phyloP scores from a whole-genome alignment of 2,113 vertebrate genomes.

The Craseonycteris thonglongyai region DNA sequence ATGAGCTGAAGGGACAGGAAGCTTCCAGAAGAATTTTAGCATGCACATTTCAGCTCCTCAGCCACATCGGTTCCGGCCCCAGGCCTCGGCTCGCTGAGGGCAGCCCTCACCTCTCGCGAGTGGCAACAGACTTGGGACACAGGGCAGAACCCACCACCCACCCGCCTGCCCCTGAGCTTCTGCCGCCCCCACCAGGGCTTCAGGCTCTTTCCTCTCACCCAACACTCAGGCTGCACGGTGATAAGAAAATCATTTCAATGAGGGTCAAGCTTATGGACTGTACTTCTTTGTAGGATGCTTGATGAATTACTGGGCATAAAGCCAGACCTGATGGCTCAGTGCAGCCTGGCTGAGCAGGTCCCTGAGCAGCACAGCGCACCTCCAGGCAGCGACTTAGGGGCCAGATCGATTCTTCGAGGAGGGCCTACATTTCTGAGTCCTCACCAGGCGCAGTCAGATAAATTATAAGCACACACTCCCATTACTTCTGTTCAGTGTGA shows the following conservation, averaged over 20 bases:
- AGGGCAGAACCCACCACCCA: rapidly evolving
- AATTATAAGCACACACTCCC: background rate
- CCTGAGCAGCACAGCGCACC: background rate
- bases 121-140: rapidly evolving
- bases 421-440: background rate
- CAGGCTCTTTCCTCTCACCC: background rate
- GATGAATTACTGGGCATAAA: background rate
- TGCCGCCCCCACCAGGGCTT: too few species aligned
- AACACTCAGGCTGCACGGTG: background rate
- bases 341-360: background rate
- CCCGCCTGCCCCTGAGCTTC: background rate
- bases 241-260: background rate
- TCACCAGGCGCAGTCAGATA: background rate
- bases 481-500: background rate
- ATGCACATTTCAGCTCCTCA: background rate
- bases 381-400: background rate
- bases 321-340: rapidly evolving
- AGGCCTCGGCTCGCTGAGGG: background rate
- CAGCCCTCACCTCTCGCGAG: background rate
- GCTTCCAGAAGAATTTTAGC: background rate
- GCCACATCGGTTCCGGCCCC: background rate
- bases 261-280: background rate
- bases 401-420: background rate
- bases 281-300: background rate
- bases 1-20: background rate